Evolutionary conservation across 2,888 invertebrate species (phyloP), one percentile per base, ranked within the genome.

Genomic region (Deilephila porcellus): DNA sequence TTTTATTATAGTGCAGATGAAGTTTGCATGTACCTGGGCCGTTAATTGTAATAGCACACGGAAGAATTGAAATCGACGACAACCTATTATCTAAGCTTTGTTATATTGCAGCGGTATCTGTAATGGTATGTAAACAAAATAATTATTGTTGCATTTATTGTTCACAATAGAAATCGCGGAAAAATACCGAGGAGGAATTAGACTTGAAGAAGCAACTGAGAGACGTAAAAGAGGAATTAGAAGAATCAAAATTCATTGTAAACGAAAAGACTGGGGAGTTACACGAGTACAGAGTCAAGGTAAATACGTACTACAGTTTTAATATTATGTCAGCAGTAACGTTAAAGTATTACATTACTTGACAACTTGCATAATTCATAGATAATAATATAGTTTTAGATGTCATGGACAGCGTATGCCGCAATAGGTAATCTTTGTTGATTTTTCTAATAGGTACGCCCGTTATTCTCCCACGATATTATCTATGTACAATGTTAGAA

Each of bases 221-320:
- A 67, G 87, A 90, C 72, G 64, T 90, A 79, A 89, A 84, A 72
- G 93, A 93, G 56, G 91, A 92, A 76, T 78, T 85, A 3, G 93
- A 93, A 73, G 93, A 93, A 76, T 76, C 91, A 76, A 90, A 86
- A 77, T 81, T 90, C 17, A 86, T 86, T 1, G 74, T 90, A 1
- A 81, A 83, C 3, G 94, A 93, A 74, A 93, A 92, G 79, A 81
- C 83, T 14, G 92, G 92, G 75, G 91, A 93, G 76, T 77, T 91
- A 17, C 91, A 93, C 75, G 93, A 93, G 17, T 94, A 93, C 74
- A 84, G 94, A 11, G 76, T 87, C 4, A 94, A 92, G 89, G 93
- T 93, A 77, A 72, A 25, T 59, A 45, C 25, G 1, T 25, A 25
- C 32, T 14, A 37, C 34, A 56, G 37, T 20, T 53, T 45, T 64